Conservation (phyloP, 2,888 invertebrate species). For the Hirtodrosophila trivittata region DNA sequence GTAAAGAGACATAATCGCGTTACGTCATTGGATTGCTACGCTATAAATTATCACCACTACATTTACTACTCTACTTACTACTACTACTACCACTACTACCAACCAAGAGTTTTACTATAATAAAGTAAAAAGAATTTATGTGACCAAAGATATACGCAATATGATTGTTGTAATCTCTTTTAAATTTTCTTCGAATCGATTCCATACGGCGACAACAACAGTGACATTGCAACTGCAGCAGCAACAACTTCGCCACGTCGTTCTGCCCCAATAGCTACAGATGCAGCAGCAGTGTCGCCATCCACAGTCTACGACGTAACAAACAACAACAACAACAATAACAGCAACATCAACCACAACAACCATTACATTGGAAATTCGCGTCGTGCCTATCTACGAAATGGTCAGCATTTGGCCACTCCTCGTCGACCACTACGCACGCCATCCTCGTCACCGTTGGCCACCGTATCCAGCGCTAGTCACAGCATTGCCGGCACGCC, state of each 20-base stretch:
- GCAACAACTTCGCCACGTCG: conserved; percentile 46
- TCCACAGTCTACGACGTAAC: conserved; percentile 48
- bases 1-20: conserved; percentile 19
- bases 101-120: conserved; percentile 16
- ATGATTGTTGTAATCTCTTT: conserved; percentile 70
- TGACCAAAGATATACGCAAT: conserved; percentile 21
- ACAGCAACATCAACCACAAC: too few species aligned
- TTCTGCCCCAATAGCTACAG: conserved; percentile 13
- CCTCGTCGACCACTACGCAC: conserved; percentile 83
- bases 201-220: conserved; percentile 62
- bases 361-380: conserved; percentile 56
- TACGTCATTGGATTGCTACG: conserved; percentile 40
- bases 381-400: conserved; percentile 76
- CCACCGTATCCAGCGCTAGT: conserved; percentile 73
- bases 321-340: too few species aligned
- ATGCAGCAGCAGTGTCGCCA: conserved; percentile 27
- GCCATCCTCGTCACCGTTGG: conserved; percentile 83
- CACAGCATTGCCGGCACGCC: conserved; percentile 81
- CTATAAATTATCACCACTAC: background rate
- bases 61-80: conserved; percentile 16
- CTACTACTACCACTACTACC: conserved; percentile 19
- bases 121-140: conserved; percentile 16
- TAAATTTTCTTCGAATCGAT: conserved; percentile 70
- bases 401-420: conserved; percentile 68
- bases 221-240: conserved; percentile 38